A percentile compares a stretch with the other conserved stretches of the same genome.
These are phyloP conservation scores for Nannospalax galili DNA, from an alignment of 2,113 vertebrate species.

Conservation along the genomic window DNA sequence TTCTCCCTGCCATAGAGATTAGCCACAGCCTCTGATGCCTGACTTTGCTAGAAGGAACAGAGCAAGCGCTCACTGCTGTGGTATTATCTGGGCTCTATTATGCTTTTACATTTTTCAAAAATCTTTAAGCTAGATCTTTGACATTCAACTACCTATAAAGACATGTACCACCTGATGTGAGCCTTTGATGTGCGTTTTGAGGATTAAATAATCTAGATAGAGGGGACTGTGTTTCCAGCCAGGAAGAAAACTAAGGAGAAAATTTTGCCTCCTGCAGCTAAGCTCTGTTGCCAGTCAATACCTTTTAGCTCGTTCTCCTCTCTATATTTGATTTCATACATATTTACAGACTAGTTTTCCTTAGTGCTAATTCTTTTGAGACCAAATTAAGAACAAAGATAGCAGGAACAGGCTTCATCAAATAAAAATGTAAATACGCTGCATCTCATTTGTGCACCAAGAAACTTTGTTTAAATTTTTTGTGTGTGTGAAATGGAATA, in stretches of 20 bases:
- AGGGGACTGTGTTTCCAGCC: slow-evolving; percentile 93
- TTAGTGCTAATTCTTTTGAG: slow-evolving; percentile 90
- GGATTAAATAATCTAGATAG: slow-evolving; percentile 98
- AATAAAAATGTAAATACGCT: slow-evolving; percentile 92
- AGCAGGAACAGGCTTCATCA: slow-evolving; percentile 86
- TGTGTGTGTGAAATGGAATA: slow-evolving; percentile 84
- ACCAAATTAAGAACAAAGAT: slow-evolving; percentile 92
- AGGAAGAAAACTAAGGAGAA: slow-evolving; percentile 92
- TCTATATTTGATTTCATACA: slow-evolving; percentile 91
- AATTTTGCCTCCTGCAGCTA: slow-evolving; percentile 94
- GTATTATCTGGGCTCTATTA: slow-evolving; percentile 95
- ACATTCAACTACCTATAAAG: slow-evolving; percentile 93
- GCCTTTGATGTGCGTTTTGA: slow-evolving; percentile 97
- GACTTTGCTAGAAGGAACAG: slow-evolving; percentile 87
- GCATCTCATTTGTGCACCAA: slow-evolving; percentile 90
- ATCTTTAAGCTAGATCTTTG: slow-evolving; percentile 95
- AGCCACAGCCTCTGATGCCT: slow-evolving; percentile 80
- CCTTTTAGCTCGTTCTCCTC: slow-evolving; percentile 90
- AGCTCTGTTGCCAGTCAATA: slow-evolving; percentile 90
- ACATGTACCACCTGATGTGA: slow-evolving; percentile 93
- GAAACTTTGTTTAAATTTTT: slow-evolving; percentile 89
- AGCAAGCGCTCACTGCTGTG: slow-evolving; percentile 89
- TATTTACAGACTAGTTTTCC: slow-evolving; percentile 91
- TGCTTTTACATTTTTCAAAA: slow-evolving; percentile 94
- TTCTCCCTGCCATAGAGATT: slow-evolving; percentile 84